A percentile compares a stretch with the other conserved stretches of the same genome.
These are phyloP conservation scores for Cossypha heuglini DNA, from an alignment of 2,797 vertebrate genomes.

Conservation along the genomic window DNA sequence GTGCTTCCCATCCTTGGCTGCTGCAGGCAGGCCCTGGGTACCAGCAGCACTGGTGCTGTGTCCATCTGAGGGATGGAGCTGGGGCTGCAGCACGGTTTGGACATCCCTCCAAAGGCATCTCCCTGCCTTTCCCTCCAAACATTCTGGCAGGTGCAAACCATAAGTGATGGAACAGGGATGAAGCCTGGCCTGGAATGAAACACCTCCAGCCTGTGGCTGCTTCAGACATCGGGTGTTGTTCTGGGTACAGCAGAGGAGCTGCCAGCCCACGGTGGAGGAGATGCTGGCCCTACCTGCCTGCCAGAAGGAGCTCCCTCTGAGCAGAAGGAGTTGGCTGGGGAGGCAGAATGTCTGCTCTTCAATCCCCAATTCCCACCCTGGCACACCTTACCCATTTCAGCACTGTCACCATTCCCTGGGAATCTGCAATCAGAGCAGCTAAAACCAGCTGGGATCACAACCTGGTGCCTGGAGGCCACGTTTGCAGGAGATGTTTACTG, in stretches of 20 bases:
- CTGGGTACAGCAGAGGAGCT: background rate
- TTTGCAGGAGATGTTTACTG: background rate
- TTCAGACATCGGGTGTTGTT: background rate
- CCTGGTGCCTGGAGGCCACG: background rate
- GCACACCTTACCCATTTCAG: background rate
- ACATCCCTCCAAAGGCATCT: background rate
- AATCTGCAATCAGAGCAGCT: background rate
- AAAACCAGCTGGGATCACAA: background rate
- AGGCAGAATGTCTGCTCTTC: background rate
- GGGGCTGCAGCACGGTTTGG: background rate
- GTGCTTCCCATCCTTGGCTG: background rate
- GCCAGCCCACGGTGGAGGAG: accelerated
- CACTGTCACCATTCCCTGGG: background rate
- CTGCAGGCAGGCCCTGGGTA: background rate
- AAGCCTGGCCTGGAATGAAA: background rate
- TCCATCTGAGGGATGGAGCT: background rate
- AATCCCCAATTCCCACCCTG: background rate
- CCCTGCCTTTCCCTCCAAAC: background rate
- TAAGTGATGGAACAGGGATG: background rate
- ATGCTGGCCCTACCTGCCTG: background rate
- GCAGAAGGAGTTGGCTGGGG: background rate
- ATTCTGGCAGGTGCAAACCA: background rate
- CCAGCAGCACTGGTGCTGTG: accelerated
- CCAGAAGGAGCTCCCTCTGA: background rate
- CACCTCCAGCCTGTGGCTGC: background rate